Base-by-base conservation (phyloP, 1,140 invertebrate genomes). In the Pomacea maculata region DNA sequence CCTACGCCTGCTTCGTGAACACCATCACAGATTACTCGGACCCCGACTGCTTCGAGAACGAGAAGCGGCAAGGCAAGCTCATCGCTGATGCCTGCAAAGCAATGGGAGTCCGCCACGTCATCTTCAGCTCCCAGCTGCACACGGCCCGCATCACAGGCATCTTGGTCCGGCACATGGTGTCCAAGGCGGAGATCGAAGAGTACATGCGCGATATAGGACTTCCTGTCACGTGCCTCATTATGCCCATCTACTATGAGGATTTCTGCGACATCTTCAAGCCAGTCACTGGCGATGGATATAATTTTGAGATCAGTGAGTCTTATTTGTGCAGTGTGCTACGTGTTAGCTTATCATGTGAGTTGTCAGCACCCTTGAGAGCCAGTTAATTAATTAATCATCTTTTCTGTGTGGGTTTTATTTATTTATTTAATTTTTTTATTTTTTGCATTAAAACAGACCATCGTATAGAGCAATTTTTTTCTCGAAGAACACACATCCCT, bases 71-170 rank as follows among this genome's bases (percentile, higher is more conserved):
- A 71, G 89, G 89, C 45, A 81, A 80, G 75, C 83, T 84, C 57
- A 87, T 90, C 45, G 89, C 88, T 15, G 86, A 89, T 54, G 87
- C 86, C 68, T 89, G 89, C 80, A 80, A 75, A 57, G 25, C 68
- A 0, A 80, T 83, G 21, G 80, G 81, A 11, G 83, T 90, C n/a
- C 57, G 80, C 9, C 89, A 90, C 82, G 85, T 90, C 14, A 80
- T 90, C 6, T 88, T 86, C 80, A 88, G 87, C 78, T 90, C 89
- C 14, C 87, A 90, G 79, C 81, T 90, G n/a, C 83, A 88, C 81
- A 83, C 86, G 0, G 78, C 84, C 57, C 70, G 83, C n/a, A 81
- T 87, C 15, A 83, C 85, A 45, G 87, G 88, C 2, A 81, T 87
- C 19, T 79, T 85, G 75, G 87, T 85, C 0, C 81, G 89, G 1